Base-by-base conservation (phyloP, 2,888 invertebrate genomes). In the Eugnorisma glareosa region DNA sequence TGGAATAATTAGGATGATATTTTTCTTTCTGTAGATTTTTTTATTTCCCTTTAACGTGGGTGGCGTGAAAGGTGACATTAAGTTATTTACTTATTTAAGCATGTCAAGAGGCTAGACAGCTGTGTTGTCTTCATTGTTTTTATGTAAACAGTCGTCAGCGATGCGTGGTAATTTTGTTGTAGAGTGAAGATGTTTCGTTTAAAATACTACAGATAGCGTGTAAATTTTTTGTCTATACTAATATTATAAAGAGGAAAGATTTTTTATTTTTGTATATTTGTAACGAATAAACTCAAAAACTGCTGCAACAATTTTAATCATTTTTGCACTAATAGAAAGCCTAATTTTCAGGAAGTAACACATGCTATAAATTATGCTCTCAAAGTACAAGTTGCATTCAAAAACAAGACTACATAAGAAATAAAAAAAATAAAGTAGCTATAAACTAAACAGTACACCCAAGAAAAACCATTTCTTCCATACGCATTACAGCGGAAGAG, bases 1-100 rank as follows among this genome's bases (percentile, higher is more conserved):
- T 67, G 28, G 81, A 71, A 84, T 85, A 81, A 84, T 85, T 81
- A 75, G 73, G 67, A 13, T 43, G 64, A 24, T 67, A 66, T 79
- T 63, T 54, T 73, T 57, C 48, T 76, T 71, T 48, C 28, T 45
- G 24, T 24, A 7, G 40, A 73, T 54, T 67, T 57, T 51, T 61
- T 37, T 7, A 57, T 40, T 35, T 45, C 10, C 28, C 13, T n/a
- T 76, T 31, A 48, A 13, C 5, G 24, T 21, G 40, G 15, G 11
- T 61, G 24, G 31, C n/a, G 40, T 57, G 40, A 28, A 48, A 28
- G 31, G n/a, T 51, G 48, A 59, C 15, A 35, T 35, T 28, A 24
- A 21, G 28, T 51, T 45, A 28, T 63, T 64, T 64, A 40, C n/a
- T 64, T 63, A 37, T 63, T 24, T 63, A 45, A 21, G 61, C 54